A percentile compares a stretch with the other conserved stretches of the same genome.
Evolutionary conservation across 1,140 invertebrate genomes (phyloP).

Genomic region (Pseudomyrmex cubaensis): DNA sequence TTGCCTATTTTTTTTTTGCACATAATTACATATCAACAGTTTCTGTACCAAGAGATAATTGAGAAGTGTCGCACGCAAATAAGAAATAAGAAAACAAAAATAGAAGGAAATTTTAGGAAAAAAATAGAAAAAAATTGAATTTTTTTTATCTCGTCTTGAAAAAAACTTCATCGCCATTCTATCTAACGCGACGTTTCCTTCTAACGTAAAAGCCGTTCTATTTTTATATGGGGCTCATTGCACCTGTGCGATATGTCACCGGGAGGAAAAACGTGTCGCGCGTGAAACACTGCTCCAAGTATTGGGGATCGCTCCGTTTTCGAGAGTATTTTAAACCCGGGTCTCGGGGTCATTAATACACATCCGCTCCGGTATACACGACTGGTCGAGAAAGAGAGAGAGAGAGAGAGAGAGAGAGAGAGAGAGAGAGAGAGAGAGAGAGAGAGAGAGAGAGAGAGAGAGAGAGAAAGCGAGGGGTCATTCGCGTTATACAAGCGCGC

Average conservation of each 20-base stretch:
- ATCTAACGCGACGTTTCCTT: constrained; percentile 8
- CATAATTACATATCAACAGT: not conserved
- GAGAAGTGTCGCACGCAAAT: not conserved
- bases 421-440: not conserved
- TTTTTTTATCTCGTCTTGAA: not conserved
- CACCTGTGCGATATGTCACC: constrained; percentile 52
- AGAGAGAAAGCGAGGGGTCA: constrained; percentile 4
- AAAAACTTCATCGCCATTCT: constrained; percentile 7
- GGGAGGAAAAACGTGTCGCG: constrained; percentile 55
- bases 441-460: no score
- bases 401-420: not conserved
- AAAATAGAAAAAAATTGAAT: not conserved
- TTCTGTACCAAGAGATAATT: not conserved
- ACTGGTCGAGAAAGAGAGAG: not conserved
- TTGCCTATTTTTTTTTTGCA: no score
- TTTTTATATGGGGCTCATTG: constrained; percentile 57
- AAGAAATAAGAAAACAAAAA: not conserved
- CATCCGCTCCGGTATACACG: constrained; percentile 55
- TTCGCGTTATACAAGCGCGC: constrained; percentile 3
- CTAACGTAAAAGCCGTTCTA: constrained; percentile 14
- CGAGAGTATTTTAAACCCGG: constrained; percentile 73
- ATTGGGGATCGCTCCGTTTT: constrained; percentile 60
- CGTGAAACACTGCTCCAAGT: constrained; percentile 19
- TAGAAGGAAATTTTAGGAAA: not conserved
- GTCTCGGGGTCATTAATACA: constrained; percentile 72